Percentiles rank a stretch among this genome's conserved stretches.
Conservation (phyloP, 2,113 vertebrate species). For the Neogobius melanostomus region DNA sequence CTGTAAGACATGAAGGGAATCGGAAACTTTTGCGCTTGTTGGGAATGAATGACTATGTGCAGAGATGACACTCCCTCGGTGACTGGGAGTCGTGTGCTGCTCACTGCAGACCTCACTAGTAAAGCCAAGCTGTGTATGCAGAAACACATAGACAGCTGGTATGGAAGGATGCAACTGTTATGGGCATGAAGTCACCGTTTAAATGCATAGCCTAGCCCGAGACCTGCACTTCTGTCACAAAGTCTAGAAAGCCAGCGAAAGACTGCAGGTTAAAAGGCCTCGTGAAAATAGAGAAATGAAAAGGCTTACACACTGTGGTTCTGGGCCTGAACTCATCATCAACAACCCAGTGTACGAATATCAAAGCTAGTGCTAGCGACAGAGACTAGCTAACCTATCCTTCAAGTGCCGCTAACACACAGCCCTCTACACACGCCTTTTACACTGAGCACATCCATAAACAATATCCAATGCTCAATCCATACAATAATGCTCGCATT, state of each 20-base stretch:
- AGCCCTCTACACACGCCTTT: slow-evolving; percentile 10
- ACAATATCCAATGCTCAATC: not conserved
- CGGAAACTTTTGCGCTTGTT: slow-evolving; percentile 64
- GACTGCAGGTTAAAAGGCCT: slow-evolving; percentile 41
- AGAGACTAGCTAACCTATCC: slow-evolving; percentile 27
- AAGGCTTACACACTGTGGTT: slow-evolving; percentile 26
- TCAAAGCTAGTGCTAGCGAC: slow-evolving; percentile 47
- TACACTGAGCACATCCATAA: not conserved
- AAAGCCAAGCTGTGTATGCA: slow-evolving; percentile 26
- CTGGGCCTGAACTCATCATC: slow-evolving; percentile 61
- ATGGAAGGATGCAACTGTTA: slow-evolving; percentile 57
- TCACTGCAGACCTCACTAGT: slow-evolving; percentile 47
- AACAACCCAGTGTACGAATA: slow-evolving; percentile 27
- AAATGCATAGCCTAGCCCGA: slow-evolving; percentile 35
- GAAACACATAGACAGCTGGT: slow-evolving; percentile 52
- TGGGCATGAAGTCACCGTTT: slow-evolving; percentile 61
- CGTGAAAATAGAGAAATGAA: slow-evolving; percentile 57
- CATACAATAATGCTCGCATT: not conserved
- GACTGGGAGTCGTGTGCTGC: slow-evolving; percentile 30
- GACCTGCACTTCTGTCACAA: not conserved
- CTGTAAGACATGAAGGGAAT: slow-evolving; percentile 55
- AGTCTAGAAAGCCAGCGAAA: not conserved
- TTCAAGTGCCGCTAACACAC: slow-evolving; percentile 41
- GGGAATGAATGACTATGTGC: slow-evolving; percentile 43
- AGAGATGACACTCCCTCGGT: slow-evolving; percentile 61